These are phyloP conservation scores for Eretmocerus hayati DNA, from an alignment of 2,888 invertebrate genomes.

Conservation along the genomic window DNA sequence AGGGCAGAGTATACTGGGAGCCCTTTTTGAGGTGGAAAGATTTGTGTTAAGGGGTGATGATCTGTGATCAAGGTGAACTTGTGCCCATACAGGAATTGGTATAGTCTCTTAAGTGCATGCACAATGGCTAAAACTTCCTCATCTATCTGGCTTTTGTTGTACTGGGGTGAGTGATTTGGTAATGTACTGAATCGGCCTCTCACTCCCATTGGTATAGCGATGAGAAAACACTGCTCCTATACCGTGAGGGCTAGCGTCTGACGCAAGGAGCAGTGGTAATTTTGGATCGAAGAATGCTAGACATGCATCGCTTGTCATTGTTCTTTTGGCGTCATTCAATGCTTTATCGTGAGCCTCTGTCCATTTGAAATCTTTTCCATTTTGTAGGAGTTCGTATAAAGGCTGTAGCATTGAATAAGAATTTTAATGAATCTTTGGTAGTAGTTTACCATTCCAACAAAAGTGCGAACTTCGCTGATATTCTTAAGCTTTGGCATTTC, in stretches of 20 bases:
- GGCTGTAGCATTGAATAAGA: constrained; percentile 7
- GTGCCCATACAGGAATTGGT: constrained; percentile 9
- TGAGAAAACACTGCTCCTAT: constrained; percentile 12
- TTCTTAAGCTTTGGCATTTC: constrained; percentile 24
- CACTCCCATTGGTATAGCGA: neutral
- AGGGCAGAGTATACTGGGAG: constrained; percentile 23
- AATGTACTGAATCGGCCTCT: constrained; percentile 1
- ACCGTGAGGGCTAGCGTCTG: constrained; percentile 11
- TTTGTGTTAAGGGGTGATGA: constrained; percentile 7
- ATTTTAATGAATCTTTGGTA: too few species aligned
- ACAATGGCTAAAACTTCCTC: constrained; percentile 7
- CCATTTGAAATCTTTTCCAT: constrained; percentile 2
- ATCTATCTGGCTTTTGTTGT: constrained; percentile 7
- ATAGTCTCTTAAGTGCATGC: constrained; percentile 5
- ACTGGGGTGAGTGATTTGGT: neutral
- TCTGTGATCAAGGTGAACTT: constrained; percentile 8
- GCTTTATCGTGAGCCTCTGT: neutral
- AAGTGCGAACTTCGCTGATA: too few species aligned
- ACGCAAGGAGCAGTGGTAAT: constrained; percentile 19
- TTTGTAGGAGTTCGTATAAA: neutral
- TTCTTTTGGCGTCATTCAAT: constrained; percentile 21
- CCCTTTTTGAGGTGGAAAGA: constrained; percentile 19
- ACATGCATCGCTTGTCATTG: constrained; percentile 23
- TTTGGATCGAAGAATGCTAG: constrained; percentile 24
- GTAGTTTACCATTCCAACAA: constrained; percentile 16